Percentiles rank a stretch among this genome's conserved stretches.
Evolutionary conservation across 2,113 vertebrate genomes (phyloP).

Genomic region (Stigmatopora nigra): DNA sequence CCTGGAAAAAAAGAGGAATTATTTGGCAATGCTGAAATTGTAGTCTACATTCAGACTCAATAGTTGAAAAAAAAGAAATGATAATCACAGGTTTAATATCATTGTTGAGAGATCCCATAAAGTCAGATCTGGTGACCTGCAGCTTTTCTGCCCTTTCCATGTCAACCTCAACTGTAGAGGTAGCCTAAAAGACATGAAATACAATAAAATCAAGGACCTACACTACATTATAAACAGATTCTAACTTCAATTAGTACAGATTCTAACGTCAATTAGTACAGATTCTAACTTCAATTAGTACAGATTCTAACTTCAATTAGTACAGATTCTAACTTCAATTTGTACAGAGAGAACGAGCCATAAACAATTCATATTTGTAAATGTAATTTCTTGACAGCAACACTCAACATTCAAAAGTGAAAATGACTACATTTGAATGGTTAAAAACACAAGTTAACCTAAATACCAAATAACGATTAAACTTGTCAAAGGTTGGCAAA

Average conservation of each 20-base stretch:
- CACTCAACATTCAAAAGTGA: too few species aligned
- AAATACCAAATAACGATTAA: too few species aligned
- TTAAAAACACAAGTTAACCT: too few species aligned
- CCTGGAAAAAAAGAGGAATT: conserved; percentile 60
- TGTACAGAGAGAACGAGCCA: too few species aligned
- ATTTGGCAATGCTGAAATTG: background rate
- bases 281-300: background rate
- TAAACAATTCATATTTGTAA: too few species aligned
- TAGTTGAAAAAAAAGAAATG: background rate
- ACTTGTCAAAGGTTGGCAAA: background rate
- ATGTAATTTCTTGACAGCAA: too few species aligned
- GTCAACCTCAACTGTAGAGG: conserved; percentile 93
- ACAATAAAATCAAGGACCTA: background rate
- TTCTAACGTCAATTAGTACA: background rate
- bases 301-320: too few species aligned
- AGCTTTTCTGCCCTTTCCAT: conserved; percentile 96
- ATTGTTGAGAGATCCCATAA: conserved; percentile 89
- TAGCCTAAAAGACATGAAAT: conserved; percentile 70
- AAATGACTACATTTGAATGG: too few species aligned
- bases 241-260: background rate
- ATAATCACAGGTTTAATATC: conserved; percentile 91
- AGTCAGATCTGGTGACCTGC: conserved; percentile 84
- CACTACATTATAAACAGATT: background rate
- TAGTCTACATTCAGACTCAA: background rate
- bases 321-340: background rate